Evolutionary conservation across 2,888 invertebrate genomes (phyloP).

Genomic region (Meta bourneti): DNA sequence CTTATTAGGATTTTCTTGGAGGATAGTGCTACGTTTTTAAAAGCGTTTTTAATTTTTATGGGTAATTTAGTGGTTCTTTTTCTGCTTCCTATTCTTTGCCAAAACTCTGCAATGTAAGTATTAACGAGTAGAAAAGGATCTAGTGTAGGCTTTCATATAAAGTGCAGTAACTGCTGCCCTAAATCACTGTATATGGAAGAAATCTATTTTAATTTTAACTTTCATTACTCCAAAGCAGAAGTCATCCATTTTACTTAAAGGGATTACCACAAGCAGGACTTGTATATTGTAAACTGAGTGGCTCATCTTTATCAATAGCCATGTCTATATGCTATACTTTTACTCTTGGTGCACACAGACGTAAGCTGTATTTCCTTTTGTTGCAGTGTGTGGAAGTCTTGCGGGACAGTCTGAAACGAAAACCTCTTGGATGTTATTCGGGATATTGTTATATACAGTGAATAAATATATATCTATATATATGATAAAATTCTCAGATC

Average conservation of each 20-base stretch:
- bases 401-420: constrained; percentile 64
- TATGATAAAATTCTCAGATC: constrained; percentile 66
- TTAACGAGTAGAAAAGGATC: constrained; percentile 46
- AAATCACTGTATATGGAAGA: constrained; percentile 30
- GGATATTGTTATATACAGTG: constrained; percentile 77
- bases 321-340: constrained; percentile 68
- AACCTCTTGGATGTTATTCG: constrained; percentile 72
- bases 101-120: constrained; percentile 46
- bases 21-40: constrained; percentile 33
- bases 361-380: constrained; percentile 67
- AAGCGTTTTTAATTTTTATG: constrained; percentile 33
- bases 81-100: constrained; percentile 44
- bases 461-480: constrained; percentile 76
- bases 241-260: constrained; percentile 61
- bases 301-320: constrained; percentile 66
- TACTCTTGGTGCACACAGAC: constrained; percentile 70
- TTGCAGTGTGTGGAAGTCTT: constrained; percentile 67
- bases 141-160: constrained; percentile 49
- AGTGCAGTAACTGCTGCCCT: constrained; percentile 17
- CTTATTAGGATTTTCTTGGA: constrained; percentile 5
- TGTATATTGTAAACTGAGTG: constrained; percentile 62
- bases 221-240: constrained; percentile 33
- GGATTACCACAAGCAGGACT: constrained; percentile 60
- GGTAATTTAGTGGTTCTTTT: constrained; percentile 34
- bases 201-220: constrained; percentile 62